Conservation (phyloP, 37 sponge, comb jelly and placozoan species). For the Aphrocallistes beatrix region DNA sequence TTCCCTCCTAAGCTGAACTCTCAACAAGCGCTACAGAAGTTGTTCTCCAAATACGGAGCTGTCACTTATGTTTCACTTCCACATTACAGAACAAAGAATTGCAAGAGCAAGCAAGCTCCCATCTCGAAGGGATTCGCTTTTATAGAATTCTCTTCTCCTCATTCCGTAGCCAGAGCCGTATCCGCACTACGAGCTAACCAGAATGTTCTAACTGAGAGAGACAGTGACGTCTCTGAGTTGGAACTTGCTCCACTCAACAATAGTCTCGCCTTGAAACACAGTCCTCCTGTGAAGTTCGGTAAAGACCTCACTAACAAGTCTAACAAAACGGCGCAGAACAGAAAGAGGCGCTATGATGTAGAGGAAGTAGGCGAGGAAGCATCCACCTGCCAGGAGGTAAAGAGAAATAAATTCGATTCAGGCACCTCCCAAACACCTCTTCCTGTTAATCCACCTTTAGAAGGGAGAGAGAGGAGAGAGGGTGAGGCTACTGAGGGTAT, state of each 20-base stretch:
- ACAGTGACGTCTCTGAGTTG: no score
- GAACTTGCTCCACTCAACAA: no score
- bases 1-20: not conserved
- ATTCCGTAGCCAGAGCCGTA: not conserved
- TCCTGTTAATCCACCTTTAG: not conserved
- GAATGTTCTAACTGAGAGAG: no score
- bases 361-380: not conserved
- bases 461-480: not conserved
- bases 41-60: not conserved
- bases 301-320: constrained; percentile 9
- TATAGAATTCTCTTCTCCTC: not conserved
- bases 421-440: not conserved
- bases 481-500: not conserved
- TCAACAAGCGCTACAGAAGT: not conserved
- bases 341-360: not conserved
- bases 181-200: not conserved
- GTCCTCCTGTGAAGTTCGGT: not conserved
- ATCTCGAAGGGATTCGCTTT: not conserved
- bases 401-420: not conserved
- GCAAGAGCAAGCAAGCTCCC: not conserved
- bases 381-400: not conserved
- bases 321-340: not conserved
- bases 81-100: not conserved
- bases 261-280: no score
- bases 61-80: not conserved